Conservation (phyloP, 2,888 invertebrate species). For the Yponomeuta evonymella region DNA sequence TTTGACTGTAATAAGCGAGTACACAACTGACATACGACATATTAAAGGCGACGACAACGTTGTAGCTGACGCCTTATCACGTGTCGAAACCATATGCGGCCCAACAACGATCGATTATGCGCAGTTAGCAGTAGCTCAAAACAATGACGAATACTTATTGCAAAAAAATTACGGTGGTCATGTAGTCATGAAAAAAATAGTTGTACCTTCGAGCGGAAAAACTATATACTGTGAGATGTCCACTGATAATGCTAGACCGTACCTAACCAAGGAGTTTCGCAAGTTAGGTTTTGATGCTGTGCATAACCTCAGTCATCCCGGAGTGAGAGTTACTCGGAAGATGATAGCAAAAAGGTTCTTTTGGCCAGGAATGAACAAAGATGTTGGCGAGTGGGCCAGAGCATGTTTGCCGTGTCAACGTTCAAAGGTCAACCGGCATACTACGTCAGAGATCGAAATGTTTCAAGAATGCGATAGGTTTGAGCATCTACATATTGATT, state of each 20-base stretch:
- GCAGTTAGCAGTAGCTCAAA: conserved; percentile 19
- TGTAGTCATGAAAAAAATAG: not conserved
- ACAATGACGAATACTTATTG: not conserved
- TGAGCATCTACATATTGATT: conserved; percentile 13
- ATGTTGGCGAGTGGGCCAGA: not conserved
- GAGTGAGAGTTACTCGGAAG: not conserved
- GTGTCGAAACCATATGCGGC: conserved; percentile 23
- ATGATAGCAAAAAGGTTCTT: conserved; percentile 2
- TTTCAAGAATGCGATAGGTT: conserved; percentile 6
- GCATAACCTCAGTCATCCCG: conserved; percentile 11
- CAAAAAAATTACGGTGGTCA: not conserved
- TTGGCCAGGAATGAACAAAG: conserved; percentile 11
- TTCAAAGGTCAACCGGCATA: conserved; percentile 6
- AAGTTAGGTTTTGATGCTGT: not conserved
- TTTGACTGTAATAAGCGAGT: conserved; percentile 25
- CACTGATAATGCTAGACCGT: not conserved
- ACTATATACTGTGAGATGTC: conserved; percentile 7
- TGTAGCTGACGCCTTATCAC: conserved; percentile 24
- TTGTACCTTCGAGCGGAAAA: not conserved
- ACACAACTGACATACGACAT: conserved; percentile 23
- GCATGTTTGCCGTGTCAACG: conserved; percentile 6
- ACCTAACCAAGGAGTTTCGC: not conserved
- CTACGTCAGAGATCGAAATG: not conserved
- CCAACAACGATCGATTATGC: conserved; percentile 20
- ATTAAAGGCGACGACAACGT: conserved; percentile 21